Evolutionary conservation across 1,140 invertebrate genomes (phyloP), one percentile per base, ranked within the genome.

Genomic region (Mamestra configurata): DNA sequence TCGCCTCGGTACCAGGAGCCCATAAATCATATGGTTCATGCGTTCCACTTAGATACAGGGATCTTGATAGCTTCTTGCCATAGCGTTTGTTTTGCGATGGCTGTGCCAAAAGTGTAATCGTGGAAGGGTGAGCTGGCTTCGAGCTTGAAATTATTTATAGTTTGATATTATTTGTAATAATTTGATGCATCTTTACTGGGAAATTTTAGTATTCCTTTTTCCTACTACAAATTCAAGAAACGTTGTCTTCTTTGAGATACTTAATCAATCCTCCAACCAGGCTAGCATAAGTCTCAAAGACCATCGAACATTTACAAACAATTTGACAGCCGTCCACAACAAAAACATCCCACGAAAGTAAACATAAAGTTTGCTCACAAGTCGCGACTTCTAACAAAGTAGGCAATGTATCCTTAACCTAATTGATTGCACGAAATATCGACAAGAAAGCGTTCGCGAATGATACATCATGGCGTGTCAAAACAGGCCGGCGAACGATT

Each of bases 381-480:
- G 55, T 46, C 27, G 22, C 43, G 57, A 76, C 66, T 49, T 35
- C 22, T 8, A 20, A 46, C 37, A 61, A 64, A 76, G 22, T 76
- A 76, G 4, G 40, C 35, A 51, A 49, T 59, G 40, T 71, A 73
- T 73, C 66, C 53, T 53, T 43, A 86, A 89, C 85, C 83, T 91
- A 90, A 91, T 91, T 92, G 90, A 92, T 89, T 86, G 83, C 80
- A 78, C 75, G 53, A 66, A 83, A 84, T 86, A 92, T 91, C 86
- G 87, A 90, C 87, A 90, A 89, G 86, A 91, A 90, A 90, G 73
- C 86, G 82, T 82, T 81, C 84, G 81, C 79, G 83, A 93, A 91
- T 92, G 90, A 93, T 92, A 93, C 92, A 93, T 92, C 90, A 92
- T 86, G 84, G 85, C 79, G 84, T 90, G 91, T 92, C 92, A 91